Percentiles rank a stretch among this genome's conserved stretches.
Evolutionary conservation across 1,140 invertebrate species (phyloP).

Genomic region (Dendroctonus valens): DNA sequence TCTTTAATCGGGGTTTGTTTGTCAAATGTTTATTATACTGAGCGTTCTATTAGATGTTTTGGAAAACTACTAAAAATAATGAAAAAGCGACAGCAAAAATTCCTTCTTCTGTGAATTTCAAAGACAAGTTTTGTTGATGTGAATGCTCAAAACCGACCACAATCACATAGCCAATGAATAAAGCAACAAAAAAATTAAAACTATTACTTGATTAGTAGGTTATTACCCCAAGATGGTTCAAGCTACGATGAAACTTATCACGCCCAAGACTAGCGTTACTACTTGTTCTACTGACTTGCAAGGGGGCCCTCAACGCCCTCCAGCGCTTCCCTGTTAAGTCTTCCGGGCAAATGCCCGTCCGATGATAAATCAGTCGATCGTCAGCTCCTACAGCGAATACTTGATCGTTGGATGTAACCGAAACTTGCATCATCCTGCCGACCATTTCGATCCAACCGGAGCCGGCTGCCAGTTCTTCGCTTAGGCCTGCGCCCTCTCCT

Average conservation of each 20-base stretch:
- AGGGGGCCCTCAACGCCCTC: conserved; percentile 71
- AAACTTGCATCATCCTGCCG: conserved; percentile 77
- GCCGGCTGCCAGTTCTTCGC: conserved; percentile 70
- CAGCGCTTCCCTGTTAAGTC: conserved; percentile 87
- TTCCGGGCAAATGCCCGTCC: conserved; percentile 70
- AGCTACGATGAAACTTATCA: conserved; percentile 55
- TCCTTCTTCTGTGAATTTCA: not conserved
- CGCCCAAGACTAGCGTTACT: conserved; percentile 64
- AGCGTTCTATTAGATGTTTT: too few species aligned
- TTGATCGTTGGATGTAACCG: conserved; percentile 85
- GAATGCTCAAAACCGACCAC: not conserved
- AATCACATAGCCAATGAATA: not conserved
- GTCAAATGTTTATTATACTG: too few species aligned
- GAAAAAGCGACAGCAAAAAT: not conserved
- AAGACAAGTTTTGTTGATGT: too few species aligned
- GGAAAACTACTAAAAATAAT: not conserved
- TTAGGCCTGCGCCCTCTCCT: conserved; percentile 65
- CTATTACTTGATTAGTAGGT: not conserved
- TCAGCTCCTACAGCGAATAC: conserved; percentile 69
- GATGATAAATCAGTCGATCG: conserved; percentile 74
- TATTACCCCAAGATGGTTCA: conserved; percentile 38
- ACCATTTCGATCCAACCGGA: conserved; percentile 83
- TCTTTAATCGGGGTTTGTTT: not conserved
- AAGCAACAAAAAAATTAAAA: not conserved
- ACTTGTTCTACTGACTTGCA: conserved; percentile 76